Base-by-base conservation (phyloP, 2,888 invertebrate species). In the Hypena proboscidalis region DNA sequence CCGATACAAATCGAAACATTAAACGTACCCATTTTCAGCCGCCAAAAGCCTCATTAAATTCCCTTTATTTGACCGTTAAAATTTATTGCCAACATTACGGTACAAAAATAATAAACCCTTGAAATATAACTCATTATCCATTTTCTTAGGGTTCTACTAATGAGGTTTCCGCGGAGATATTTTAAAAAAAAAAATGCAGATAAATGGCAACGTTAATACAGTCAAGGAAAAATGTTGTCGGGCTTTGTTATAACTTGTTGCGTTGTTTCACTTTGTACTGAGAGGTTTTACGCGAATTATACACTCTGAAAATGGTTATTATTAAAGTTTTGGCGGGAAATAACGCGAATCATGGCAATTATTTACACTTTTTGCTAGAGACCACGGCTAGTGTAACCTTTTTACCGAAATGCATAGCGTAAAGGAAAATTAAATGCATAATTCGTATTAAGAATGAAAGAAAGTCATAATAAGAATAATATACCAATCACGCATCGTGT, bases 181-280 rank as follows among this genome's bases (percentile, higher is more conserved):
- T 56, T 61, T 55, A 19, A 27, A 45, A 69, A 67, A 51, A 54
- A 48, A 58, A 65, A 35, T 51, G 51, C 39, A 40, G 65, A 57
- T 60, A 64, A 67, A 70, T 58, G 63, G 47, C 32, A 45, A 58
- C 67, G 69, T 72, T 76, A 77, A 77, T 78, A 75, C 76, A 75
- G 58, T 63, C 48, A 45, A 58, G 50, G 44, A 50, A 67, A 71
- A 69, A 74, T 59, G 61, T 63, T 47, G 61, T 65, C 52, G 67
- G 49, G 54, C 58, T 61, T 70, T 74, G 75, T 75, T 66, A 63
- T 65, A 72, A 84, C 83, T 83, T 84, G 83, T 84, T 84, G 83
- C 82, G 64, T 69, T 54, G 62, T 42, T 51, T 54, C 52, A 49
- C 59, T 27, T 68, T 60, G 56, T 68, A 69, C 64, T 62, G 41